These are phyloP conservation scores for Ruditapes philippinarum DNA, from an alignment of 1,140 invertebrate genomes.

Conservation along the genomic window DNA sequence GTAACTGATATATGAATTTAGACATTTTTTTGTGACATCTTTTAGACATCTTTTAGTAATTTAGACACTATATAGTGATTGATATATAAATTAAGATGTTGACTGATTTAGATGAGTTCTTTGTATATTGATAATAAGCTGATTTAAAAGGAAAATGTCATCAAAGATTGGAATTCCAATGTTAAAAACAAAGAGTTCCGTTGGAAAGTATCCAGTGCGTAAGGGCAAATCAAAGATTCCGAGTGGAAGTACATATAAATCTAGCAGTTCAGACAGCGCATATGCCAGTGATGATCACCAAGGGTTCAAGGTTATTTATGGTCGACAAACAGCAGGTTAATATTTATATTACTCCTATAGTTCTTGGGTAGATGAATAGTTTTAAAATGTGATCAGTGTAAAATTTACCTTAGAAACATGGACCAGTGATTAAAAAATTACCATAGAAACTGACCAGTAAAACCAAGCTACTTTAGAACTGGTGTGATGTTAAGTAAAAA, in stretches of 20 bases:
- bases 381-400: too few relatives aligned
- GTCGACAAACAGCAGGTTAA: constrained; percentile 9
- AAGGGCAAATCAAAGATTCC: constrained; percentile 26
- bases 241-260: neutral
- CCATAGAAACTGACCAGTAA: too few relatives aligned
- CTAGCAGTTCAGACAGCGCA: constrained; percentile 15
- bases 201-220: constrained; percentile 30
- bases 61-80: neutral
- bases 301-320: neutral
- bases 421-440: too few relatives aligned
- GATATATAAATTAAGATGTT: neutral
- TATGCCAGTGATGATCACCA: constrained; percentile 1
- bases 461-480: too few relatives aligned
- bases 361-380: too few relatives aligned
- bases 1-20: too few relatives aligned
- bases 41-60: too few relatives aligned
- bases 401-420: too few relatives aligned
- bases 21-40: too few relatives aligned
- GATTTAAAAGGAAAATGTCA: neutral
- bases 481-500: too few relatives aligned
- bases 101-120: neutral
- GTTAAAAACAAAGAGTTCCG: constrained; percentile 42
- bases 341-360: too few relatives aligned
- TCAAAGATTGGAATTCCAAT: constrained; percentile 38
- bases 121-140: neutral